Conservation (phyloP, 2,888 invertebrate genomes). For the Drosophila rubida region DNA sequence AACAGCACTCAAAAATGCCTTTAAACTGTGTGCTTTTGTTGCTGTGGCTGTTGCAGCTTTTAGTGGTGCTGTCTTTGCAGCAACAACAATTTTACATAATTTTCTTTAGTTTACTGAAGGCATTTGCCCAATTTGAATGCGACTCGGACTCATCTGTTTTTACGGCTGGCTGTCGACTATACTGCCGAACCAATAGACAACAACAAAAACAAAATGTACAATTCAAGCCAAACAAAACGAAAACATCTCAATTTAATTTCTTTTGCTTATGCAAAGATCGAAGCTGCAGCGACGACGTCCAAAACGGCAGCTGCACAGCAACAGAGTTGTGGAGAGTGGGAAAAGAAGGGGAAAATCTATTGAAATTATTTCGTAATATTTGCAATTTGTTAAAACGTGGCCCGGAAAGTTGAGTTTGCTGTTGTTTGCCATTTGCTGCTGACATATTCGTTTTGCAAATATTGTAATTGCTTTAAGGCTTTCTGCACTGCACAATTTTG, state of each 20-base stretch:
- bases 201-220: slow-evolving; percentile 26
- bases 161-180: slow-evolving; percentile 42
- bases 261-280: slow-evolving; percentile 35
- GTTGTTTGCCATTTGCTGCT: slow-evolving; percentile 34
- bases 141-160: slow-evolving; percentile 35
- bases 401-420: slow-evolving; percentile 48
- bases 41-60: slow-evolving; percentile 19
- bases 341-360: slow-evolving; percentile 44
- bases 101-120: slow-evolving; percentile 46
- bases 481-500: slow-evolving; percentile 22
- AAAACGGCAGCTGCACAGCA: slow-evolving; percentile 32
- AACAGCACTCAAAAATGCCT: slow-evolving; percentile 27
- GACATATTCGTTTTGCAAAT: slow-evolving; percentile 61
- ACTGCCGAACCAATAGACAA: slow-evolving; percentile 7
- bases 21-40: slow-evolving; percentile 23
- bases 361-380: slow-evolving; percentile 75
- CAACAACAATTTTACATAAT: slow-evolving; percentile 63
- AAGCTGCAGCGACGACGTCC: slow-evolving; percentile 34
- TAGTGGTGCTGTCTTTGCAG: slow-evolving; percentile 14
- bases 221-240: slow-evolving; percentile 32
- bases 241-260: slow-evolving; percentile 67
- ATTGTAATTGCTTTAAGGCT: slow-evolving; percentile 66
- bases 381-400: slow-evolving; percentile 70
- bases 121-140: slow-evolving; percentile 24
- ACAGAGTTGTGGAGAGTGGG: slow-evolving; percentile 20